phyloP scores from a whole-genome alignment of 2,113 vertebrate species.

The Phylloscopus whistleri region DNA sequence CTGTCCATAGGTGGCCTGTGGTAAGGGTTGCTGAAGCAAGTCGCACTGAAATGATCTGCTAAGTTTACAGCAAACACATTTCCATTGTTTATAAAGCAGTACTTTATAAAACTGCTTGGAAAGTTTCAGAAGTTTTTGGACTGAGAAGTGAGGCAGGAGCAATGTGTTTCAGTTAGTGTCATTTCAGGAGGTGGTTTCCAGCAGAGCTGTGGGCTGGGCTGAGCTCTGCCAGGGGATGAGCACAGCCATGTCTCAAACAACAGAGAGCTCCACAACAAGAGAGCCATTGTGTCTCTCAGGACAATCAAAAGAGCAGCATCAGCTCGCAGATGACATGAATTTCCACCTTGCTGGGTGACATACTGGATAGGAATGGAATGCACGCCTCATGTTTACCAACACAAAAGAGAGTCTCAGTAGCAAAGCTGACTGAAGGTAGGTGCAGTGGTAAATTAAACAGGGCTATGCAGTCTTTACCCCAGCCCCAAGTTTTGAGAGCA shows the following conservation, averaged over 20 bases:
- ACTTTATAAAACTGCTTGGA: not conserved
- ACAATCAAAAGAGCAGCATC: not conserved
- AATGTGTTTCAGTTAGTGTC: not conserved
- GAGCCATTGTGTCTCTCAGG: not conserved
- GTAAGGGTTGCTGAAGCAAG: not conserved
- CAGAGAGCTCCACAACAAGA: not conserved
- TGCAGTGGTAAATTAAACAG: not conserved
- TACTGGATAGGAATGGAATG: not conserved
- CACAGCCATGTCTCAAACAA: not conserved
- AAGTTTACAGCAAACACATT: not conserved
- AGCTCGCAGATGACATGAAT: accelerated
- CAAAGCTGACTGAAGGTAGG: not conserved
- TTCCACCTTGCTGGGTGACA: not conserved
- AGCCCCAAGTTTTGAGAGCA: not conserved
- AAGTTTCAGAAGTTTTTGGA: not conserved
- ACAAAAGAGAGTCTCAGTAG: not conserved
- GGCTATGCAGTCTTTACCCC: not conserved
- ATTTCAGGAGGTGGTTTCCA: not conserved
- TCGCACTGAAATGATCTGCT: not conserved
- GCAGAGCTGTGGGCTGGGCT: not conserved
- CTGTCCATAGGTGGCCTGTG: not conserved
- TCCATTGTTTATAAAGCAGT: not conserved
- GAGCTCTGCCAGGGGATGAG: not conserved
- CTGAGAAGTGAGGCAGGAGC: not conserved
- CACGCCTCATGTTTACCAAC: not conserved